Percentiles rank a stretch among this genome's conserved stretches.
phyloP scores from a whole-genome alignment of 2,888 invertebrate species.

The Euproctis similis region DNA sequence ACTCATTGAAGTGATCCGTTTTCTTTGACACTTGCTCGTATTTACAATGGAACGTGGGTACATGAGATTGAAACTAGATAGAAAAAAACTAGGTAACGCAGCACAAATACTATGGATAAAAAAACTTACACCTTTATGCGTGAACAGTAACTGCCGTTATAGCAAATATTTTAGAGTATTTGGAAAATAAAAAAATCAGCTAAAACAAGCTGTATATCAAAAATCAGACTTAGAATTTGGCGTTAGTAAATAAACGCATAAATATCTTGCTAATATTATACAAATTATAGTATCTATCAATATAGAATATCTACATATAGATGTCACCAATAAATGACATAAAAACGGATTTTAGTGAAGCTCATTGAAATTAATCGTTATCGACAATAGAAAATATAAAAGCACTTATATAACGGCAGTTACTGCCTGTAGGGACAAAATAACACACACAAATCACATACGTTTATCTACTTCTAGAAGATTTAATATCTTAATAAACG shows the following conservation, averaged over 20 bases:
- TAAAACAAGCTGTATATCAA: not conserved
- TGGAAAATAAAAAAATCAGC: not conserved
- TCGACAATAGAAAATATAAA: not conserved
- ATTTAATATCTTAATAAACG: conserved; percentile 40
- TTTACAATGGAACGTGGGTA: conserved; percentile 56
- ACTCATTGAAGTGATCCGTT: conserved; percentile 18
- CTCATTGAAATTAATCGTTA: too few relatives aligned
- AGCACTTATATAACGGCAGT: conserved; percentile 36
- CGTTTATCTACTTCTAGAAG: conserved; percentile 36
- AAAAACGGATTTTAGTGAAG: not conserved
- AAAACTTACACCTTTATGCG: conserved; percentile 47
- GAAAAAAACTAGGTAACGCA: conserved; percentile 45
- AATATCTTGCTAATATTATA: too few relatives aligned
- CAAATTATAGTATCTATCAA: too few relatives aligned
- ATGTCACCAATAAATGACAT: too few relatives aligned
- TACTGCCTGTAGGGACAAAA: conserved; percentile 42
- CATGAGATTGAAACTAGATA: conserved; percentile 29
- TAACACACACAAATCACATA: conserved; percentile 64
- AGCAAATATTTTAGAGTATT: too few relatives aligned
- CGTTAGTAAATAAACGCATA: too few relatives aligned
- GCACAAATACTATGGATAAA: conserved; percentile 54
- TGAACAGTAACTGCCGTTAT: conserved; percentile 34
- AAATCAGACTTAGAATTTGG: not conserved
- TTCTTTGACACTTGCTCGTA: conserved; percentile 72
- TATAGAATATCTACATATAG: too few relatives aligned